phyloP scores from a whole-genome alignment of 2,888 invertebrate genomes.

The Agrenia bidenticulata region DNA sequence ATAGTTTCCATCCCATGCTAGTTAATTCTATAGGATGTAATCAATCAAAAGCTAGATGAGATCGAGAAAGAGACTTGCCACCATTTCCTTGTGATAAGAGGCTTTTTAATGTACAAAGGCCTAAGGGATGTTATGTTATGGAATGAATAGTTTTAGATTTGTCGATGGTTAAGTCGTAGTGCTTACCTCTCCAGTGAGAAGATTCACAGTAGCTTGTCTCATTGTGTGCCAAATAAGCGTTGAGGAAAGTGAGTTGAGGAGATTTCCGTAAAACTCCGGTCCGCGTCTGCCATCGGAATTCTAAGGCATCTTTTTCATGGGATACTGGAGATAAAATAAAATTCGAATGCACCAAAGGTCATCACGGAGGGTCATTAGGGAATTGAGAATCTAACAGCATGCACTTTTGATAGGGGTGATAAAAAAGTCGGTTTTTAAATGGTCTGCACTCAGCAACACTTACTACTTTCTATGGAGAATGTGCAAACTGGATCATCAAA shows the following conservation, averaged over 20 bases:
- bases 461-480: conserved; percentile 95
- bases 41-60: conserved; percentile 1
- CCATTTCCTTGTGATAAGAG: too few species aligned
- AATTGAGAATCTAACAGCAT: too few species aligned
- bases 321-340: conserved; percentile 71
- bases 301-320: conserved; percentile 84
- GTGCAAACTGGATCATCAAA: conserved; percentile 94
- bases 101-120: too few species aligned
- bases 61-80: not conserved
- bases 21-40: conserved; percentile 1
- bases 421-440: not conserved
- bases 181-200: conserved; percentile 88
- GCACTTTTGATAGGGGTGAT: not conserved
- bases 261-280: conserved; percentile 83
- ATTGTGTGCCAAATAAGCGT: conserved; percentile 90
- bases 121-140: too few species aligned
- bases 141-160: too few species aligned
- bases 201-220: conserved; percentile 83
- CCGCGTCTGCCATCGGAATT: conserved; percentile 89
- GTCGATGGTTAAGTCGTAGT: too few species aligned
- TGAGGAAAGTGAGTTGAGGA: conserved; percentile 81
- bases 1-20: not conserved
- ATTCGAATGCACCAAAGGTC: too few species aligned
- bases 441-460: conserved; percentile 65
- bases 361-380: not conserved